Evolutionary conservation across 1,140 invertebrate species (phyloP).

Genomic region (Asobara japonica): DNA sequence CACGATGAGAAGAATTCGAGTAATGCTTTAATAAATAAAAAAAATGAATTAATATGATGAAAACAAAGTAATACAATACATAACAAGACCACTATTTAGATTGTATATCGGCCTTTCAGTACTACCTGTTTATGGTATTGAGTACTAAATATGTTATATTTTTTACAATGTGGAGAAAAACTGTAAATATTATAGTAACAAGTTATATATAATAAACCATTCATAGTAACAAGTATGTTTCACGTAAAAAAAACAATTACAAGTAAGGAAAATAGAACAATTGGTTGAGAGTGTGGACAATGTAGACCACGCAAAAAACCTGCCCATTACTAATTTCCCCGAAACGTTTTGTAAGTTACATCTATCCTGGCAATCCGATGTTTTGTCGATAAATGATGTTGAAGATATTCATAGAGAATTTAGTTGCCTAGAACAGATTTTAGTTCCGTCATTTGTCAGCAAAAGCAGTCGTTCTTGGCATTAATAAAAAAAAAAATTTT

Average conservation of each 20-base stretch:
- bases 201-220: constrained; percentile 57
- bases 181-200: constrained; percentile 64
- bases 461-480: no score
- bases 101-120: constrained; percentile 65
- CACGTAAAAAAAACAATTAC: neutral
- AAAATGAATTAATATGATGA: neutral
- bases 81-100: constrained; percentile 59
- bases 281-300: no score
- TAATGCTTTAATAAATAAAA: neutral
- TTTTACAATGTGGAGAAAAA: constrained; percentile 64
- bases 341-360: no score
- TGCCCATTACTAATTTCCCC: no score
- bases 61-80: constrained; percentile 22
- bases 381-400: no score
- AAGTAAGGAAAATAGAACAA: no score
- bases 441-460: no score
- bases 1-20: neutral
- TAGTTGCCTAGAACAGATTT: no score
- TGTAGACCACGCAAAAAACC: no score
- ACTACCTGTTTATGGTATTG: constrained; percentile 65
- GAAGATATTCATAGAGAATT: no score
- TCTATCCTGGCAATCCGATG: no score
- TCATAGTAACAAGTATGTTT: constrained; percentile 33
- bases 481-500: no score
- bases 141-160: constrained; percentile 66